These are phyloP conservation scores for Drosophila borborema DNA, from an alignment of 2,888 invertebrate genomes.

Conservation along the genomic window DNA sequence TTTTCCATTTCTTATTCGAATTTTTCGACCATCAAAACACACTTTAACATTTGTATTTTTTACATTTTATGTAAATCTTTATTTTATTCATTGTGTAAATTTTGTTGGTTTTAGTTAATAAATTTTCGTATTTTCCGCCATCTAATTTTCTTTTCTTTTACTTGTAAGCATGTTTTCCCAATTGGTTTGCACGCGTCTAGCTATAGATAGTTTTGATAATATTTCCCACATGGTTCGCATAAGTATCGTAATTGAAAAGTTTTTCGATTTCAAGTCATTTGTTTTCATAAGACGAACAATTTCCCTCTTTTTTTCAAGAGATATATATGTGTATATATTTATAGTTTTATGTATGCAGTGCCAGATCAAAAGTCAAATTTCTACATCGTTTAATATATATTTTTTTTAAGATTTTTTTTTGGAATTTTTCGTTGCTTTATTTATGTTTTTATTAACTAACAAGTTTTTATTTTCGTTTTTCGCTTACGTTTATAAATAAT, in stretches of 20 bases:
- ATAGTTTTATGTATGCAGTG: slow-evolving; percentile 38
- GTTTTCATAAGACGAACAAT: slow-evolving; percentile 65
- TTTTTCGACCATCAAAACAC: neutral
- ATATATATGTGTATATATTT: slow-evolving; percentile 29
- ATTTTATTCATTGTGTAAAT: slow-evolving; percentile 73
- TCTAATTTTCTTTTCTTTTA: slow-evolving; percentile 12
- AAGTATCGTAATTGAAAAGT: slow-evolving; percentile 46
- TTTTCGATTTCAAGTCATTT: slow-evolving; percentile 62
- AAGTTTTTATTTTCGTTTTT: slow-evolving; percentile 56
- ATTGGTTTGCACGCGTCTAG: slow-evolving; percentile 69
- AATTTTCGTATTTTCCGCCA: slow-evolving; percentile 40
- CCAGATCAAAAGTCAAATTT: slow-evolving; percentile 57
- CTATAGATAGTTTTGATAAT: slow-evolving; percentile 48
- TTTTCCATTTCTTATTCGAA: neutral
- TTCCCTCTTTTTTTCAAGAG: slow-evolving; percentile 47
- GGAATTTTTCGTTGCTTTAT: slow-evolving; percentile 65
- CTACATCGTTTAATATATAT: slow-evolving; percentile 31
- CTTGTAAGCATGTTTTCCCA: slow-evolving; percentile 54
- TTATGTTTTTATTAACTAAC: slow-evolving; percentile 74
- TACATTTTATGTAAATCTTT: slow-evolving; percentile 77
- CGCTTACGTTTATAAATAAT: slow-evolving; percentile 70
- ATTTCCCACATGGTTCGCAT: slow-evolving; percentile 32
- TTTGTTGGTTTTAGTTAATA: slow-evolving; percentile 65
- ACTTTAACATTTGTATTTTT: slow-evolving; percentile 15
- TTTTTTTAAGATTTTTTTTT: slow-evolving; percentile 34